These are phyloP conservation scores for Helostoma temminkii DNA, from an alignment of 2,797 vertebrate genomes.

Conservation along the genomic window DNA sequence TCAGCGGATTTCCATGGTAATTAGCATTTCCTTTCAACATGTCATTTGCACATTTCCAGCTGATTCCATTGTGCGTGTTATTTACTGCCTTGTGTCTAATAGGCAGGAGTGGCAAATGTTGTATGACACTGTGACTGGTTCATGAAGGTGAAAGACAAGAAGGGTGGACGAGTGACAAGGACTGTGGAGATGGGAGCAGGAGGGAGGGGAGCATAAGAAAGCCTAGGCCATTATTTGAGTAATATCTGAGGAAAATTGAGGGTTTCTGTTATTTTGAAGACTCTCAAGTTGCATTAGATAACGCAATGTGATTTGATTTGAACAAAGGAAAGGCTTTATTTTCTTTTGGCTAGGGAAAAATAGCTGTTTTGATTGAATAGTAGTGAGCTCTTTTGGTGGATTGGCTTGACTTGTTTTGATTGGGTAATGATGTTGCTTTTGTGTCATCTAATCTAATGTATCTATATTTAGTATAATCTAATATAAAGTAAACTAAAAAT, in stretches of 20 bases:
- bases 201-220: neutral
- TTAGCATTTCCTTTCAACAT: constrained; percentile 3
- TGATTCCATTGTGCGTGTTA: constrained; percentile 25
- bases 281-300: constrained; percentile 11
- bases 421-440: constrained; percentile 5
- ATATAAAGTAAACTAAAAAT: constrained; percentile 26
- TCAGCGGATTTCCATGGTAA: constrained; percentile 14
- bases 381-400: constrained; percentile 5
- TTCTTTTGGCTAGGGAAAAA: constrained; percentile 30
- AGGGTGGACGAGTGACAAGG: neutral
- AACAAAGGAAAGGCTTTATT: constrained; percentile 23
- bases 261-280: constrained; percentile 26
- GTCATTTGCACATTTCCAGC: constrained; percentile 33
- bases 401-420: constrained; percentile 28
- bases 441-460: constrained; percentile 32
- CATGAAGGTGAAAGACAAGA: constrained; percentile 16
- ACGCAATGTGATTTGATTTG: constrained; percentile 25
- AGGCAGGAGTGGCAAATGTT: neutral
- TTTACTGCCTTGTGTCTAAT: constrained; percentile 14
- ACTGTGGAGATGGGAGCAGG: neutral
- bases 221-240: neutral
- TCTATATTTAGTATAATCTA: constrained; percentile 19
- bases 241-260: constrained; percentile 17
- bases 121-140: constrained; percentile 15
- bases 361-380: constrained; percentile 11